Conservation (phyloP, 2,113 vertebrate genomes). For the Brachyistius frenatus region DNA sequence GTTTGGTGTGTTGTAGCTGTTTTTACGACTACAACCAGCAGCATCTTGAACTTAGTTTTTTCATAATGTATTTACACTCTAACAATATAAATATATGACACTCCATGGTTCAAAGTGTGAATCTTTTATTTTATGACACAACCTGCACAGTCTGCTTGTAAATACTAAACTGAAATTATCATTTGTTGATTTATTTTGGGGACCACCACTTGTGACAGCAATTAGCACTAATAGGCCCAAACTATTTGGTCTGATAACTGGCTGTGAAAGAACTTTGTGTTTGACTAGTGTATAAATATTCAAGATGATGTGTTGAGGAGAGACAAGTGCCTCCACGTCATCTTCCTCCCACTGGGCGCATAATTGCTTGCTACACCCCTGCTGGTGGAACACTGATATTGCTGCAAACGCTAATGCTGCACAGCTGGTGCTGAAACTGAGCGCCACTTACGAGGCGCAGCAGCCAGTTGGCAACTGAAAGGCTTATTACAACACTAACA, state of each 20-base stretch:
- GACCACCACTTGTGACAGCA: background rate
- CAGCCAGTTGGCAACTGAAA: constrained; percentile 69
- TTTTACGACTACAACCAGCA: too few relatives aligned
- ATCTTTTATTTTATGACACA: too few relatives aligned
- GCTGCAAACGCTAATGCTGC: constrained; percentile 62
- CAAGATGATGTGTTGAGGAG: constrained; percentile 1
- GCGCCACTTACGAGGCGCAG: constrained; percentile 33
- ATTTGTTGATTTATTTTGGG: background rate
- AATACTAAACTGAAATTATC: too few relatives aligned
- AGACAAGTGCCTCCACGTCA: constrained; percentile 2
- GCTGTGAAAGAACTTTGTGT: constrained; percentile 2
- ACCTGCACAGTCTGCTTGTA: too few relatives aligned
- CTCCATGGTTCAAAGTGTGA: too few relatives aligned
- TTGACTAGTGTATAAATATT: constrained; percentile 1
- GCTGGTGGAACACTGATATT: constrained; percentile 64
- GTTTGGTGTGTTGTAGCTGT: too few relatives aligned
- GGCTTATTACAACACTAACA: constrained; percentile 75
- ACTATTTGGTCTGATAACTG: background rate
- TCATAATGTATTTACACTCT: too few relatives aligned
- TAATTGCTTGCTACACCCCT: constrained; percentile 55
- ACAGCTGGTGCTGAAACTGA: constrained; percentile 68
- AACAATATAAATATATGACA: too few relatives aligned
- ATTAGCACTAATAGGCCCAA: background rate
- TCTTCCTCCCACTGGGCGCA: constrained; percentile 6
- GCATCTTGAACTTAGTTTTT: too few relatives aligned